phyloP scores from a whole-genome alignment of 2,113 vertebrate species.

The Orthonyx spaldingii region DNA sequence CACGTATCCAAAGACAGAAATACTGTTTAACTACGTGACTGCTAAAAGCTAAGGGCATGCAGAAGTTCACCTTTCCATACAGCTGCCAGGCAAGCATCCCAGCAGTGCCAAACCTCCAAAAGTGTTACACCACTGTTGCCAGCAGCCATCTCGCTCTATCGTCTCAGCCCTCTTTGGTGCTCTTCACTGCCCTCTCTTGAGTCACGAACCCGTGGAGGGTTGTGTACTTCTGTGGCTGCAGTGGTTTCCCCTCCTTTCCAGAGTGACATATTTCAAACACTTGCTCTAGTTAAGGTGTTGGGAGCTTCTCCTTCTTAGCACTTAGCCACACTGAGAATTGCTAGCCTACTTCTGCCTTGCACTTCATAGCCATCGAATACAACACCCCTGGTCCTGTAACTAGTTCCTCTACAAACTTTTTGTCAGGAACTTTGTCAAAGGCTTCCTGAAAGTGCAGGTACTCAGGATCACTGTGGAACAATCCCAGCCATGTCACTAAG shows the following conservation, averaged over 20 bases:
- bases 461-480: background rate
- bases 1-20: background rate
- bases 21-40: background rate
- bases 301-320: background rate
- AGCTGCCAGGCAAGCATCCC: background rate
- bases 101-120: background rate
- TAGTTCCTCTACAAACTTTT: background rate
- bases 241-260: conserved; percentile 26
- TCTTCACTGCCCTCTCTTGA: background rate
- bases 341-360: background rate
- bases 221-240: background rate
- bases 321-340: background rate
- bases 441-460: background rate
- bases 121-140: background rate
- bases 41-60: background rate
- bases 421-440: background rate
- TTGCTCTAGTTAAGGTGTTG: background rate
- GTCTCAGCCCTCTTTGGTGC: background rate
- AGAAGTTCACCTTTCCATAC: background rate
- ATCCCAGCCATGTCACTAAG: background rate
- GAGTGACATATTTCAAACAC: background rate
- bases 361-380: background rate
- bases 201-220: background rate
- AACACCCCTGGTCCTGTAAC: background rate
- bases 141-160: background rate